Percentiles rank a stretch among this genome's conserved stretches.
These are phyloP conservation scores for Oscheius sp. DNA, from an alignment of 2,888 invertebrate genomes.

Conservation along the genomic window DNA sequence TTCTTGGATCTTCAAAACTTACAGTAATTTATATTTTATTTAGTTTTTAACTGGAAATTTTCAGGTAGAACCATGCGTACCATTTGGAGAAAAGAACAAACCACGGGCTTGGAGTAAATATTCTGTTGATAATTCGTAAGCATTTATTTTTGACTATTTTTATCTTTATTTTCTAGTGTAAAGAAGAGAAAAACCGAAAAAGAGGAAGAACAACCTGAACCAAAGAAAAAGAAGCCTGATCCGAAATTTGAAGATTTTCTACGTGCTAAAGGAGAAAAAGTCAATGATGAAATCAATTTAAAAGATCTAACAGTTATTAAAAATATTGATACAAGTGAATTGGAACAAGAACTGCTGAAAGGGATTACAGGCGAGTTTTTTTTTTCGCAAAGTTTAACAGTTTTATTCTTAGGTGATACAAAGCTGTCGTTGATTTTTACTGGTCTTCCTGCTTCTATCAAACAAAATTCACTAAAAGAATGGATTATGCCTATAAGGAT, in stretches of 20 bases:
- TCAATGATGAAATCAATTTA: constrained; percentile 35
- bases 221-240: constrained; percentile 75
- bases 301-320: background rate
- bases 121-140: constrained; percentile 82
- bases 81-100: constrained; percentile 78
- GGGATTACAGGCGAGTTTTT: constrained; percentile 47
- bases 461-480: constrained; percentile 66
- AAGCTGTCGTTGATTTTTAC: constrained; percentile 62
- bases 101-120: constrained; percentile 94
- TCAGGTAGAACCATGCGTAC: constrained; percentile 78
- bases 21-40: constrained; percentile 76
- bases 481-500: constrained; percentile 70
- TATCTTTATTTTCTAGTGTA: constrained; percentile 36
- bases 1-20: constrained; percentile 85
- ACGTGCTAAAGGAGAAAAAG: constrained; percentile 81
- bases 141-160: background rate
- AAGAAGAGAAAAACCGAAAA: constrained; percentile 42
- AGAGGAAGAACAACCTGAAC: constrained; percentile 32
- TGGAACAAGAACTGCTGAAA: constrained; percentile 55
- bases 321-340: constrained; percentile 15
- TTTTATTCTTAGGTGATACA: constrained; percentile 51
- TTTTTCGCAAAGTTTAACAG: constrained; percentile 25
- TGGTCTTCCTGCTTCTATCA: constrained; percentile 65
- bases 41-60: constrained; percentile 18
- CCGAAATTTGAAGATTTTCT: constrained; percentile 90